Percentiles rank a stretch among this genome's conserved stretches.
phyloP scores from a whole-genome alignment of 2,113 vertebrate species.

The Ailurus styani region DNA sequence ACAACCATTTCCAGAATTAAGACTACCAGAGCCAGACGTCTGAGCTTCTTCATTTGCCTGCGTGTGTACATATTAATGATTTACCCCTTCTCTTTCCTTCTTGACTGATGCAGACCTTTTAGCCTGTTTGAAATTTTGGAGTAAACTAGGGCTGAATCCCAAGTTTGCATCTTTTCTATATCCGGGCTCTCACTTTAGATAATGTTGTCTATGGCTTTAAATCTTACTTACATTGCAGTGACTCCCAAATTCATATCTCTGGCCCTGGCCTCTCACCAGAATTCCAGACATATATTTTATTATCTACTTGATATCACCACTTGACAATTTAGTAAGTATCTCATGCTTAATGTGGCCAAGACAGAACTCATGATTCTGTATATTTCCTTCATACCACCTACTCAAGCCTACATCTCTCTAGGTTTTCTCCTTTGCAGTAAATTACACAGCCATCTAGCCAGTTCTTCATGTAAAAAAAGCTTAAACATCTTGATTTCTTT shows the following conservation, averaged over 20 bases:
- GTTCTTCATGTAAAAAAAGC: not conserved
- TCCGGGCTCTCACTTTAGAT: not conserved
- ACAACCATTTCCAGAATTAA: not conserved
- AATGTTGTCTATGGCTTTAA: not conserved
- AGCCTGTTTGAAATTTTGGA: not conserved
- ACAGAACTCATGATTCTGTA: not conserved
- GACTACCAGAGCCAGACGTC: not conserved
- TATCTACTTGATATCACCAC: not conserved
- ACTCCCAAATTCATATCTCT: not conserved
- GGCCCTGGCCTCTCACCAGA: not conserved
- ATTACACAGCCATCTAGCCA: not conserved
- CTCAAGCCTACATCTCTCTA: not conserved
- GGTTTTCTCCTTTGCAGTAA: not conserved
- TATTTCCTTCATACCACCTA: not conserved
- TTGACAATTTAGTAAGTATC: not conserved
- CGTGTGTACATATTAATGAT: not conserved
- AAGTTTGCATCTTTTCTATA: not conserved
- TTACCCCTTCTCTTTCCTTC: not conserved
- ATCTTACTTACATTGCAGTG: not conserved
- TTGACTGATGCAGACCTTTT: not conserved
- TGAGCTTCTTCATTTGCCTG: not conserved
- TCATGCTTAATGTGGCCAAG: not conserved
- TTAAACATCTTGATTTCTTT: not conserved
- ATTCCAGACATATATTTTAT: not conserved
- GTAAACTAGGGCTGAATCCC: not conserved